Percentiles rank a stretch among this genome's conserved stretches.
phyloP scores from a whole-genome alignment of 2,888 invertebrate species.

The Drosophila meridionalis region DNA sequence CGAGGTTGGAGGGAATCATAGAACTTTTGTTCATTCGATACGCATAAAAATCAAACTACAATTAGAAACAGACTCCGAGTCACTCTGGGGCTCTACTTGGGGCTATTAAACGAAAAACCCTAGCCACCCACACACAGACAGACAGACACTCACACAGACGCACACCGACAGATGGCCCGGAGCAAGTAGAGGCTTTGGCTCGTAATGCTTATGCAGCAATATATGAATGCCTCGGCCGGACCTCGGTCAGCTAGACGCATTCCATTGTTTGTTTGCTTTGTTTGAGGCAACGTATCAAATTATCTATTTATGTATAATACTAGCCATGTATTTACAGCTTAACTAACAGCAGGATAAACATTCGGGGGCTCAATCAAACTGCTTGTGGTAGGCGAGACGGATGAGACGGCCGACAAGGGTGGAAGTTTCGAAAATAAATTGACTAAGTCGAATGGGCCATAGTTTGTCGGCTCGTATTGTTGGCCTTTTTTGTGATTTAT shows the following conservation, averaged over 20 bases:
- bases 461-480: slow-evolving; percentile 46
- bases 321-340: slow-evolving; percentile 69
- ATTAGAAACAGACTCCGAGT: slow-evolving; percentile 67
- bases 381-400: slow-evolving; percentile 37
- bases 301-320: slow-evolving; percentile 64
- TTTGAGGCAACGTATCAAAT: slow-evolving; percentile 63
- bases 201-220: slow-evolving; percentile 64
- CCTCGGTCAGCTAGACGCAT: slow-evolving; percentile 8
- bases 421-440: slow-evolving; percentile 52
- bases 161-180: slow-evolving; percentile 1
- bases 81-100: slow-evolving; percentile 31
- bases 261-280: slow-evolving; percentile 36
- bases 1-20: not conserved
- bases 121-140: slow-evolving; percentile 13
- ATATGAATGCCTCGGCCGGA: slow-evolving; percentile 20
- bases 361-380: slow-evolving; percentile 65
- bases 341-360: slow-evolving; percentile 76
- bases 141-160: not conserved
- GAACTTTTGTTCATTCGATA: slow-evolving; percentile 69
- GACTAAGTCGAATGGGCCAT: slow-evolving; percentile 42
- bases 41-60: slow-evolving; percentile 79
- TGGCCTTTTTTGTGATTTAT: slow-evolving; percentile 71
- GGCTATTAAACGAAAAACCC: slow-evolving; percentile 57
- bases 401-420: not conserved
- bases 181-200: slow-evolving; percentile 25